Evolutionary conservation across 2,113 vertebrate genomes (phyloP).

Genomic region (Psettodes erumei): DNA sequence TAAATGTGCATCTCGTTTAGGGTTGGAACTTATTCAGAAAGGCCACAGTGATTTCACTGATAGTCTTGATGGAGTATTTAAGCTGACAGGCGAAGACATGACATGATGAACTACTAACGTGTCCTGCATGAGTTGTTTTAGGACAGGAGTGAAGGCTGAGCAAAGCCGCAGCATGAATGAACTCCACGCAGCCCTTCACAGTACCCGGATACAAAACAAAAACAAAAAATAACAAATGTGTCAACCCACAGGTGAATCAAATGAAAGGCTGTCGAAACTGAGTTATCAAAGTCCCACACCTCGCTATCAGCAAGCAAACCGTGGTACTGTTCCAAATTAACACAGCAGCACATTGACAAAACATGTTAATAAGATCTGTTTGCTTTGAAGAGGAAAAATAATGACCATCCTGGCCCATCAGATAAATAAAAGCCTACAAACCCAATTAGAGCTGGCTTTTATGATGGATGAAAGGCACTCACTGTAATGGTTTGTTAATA

Average conservation of each 20-base stretch:
- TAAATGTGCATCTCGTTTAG: slow-evolving; percentile 4
- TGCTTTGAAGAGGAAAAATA: slow-evolving; percentile 65
- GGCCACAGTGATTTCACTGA: slow-evolving; percentile 4
- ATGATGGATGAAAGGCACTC: slow-evolving; percentile 73
- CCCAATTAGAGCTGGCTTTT: slow-evolving; percentile 69
- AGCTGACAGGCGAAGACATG: slow-evolving; percentile 19
- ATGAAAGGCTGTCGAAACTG: slow-evolving; percentile 33
- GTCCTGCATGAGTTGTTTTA: slow-evolving; percentile 24
- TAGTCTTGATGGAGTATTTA: slow-evolving; percentile 15
- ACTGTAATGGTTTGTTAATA: slow-evolving; percentile 79
- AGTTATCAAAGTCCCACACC: slow-evolving; percentile 12
- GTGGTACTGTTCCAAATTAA: slow-evolving; percentile 36
- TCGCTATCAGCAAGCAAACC: slow-evolving; percentile 12
- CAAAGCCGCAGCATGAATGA: slow-evolving; percentile 21
- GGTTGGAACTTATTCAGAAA: slow-evolving; percentile 27
- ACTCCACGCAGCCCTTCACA: neutral
- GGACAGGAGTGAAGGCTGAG: slow-evolving; percentile 4
- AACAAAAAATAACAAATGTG: neutral
- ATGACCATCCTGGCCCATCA: slow-evolving; percentile 55
- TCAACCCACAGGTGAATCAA: slow-evolving; percentile 26
- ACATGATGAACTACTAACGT: slow-evolving; percentile 17
- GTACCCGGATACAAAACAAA: neutral
- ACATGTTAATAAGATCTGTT: slow-evolving; percentile 65
- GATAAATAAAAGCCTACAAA: slow-evolving; percentile 59
- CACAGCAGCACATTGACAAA: slow-evolving; percentile 40